Evolutionary conservation across 2,888 invertebrate genomes (phyloP).

Genomic region (Ramazzottius varieornatus): DNA sequence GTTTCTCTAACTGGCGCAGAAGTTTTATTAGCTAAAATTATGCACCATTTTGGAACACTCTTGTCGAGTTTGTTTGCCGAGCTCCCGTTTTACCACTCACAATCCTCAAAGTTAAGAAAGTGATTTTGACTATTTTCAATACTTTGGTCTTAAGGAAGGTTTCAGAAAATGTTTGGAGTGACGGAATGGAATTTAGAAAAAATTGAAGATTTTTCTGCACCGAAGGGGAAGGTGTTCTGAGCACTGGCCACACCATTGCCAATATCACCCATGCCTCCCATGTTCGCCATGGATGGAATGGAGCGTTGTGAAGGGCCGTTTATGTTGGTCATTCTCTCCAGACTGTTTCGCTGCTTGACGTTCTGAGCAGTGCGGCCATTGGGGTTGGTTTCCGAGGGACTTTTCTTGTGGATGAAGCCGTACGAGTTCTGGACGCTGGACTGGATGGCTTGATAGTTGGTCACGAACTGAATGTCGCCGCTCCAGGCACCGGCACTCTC

Average conservation of each 20-base stretch:
- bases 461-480: slow-evolving; percentile 78
- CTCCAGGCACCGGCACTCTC: slow-evolving; percentile 22
- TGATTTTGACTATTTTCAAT: too few relatives aligned
- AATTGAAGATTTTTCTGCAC: too few relatives aligned
- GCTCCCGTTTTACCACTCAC: too few relatives aligned
- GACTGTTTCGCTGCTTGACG: neutral
- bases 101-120: too few relatives aligned
- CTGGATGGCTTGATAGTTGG: slow-evolving; percentile 88
- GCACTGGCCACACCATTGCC: neutral
- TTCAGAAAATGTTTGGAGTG: too few relatives aligned
- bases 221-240: too few relatives aligned
- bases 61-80: too few relatives aligned
- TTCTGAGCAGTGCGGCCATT: neutral
- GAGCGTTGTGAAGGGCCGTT: neutral
- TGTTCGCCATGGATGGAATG: neutral
- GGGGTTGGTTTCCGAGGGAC: slow-evolving; percentile 31
- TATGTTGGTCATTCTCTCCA: neutral
- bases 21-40: too few relatives aligned
- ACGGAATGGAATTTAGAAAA: too few relatives aligned
- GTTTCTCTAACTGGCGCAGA: too few relatives aligned
- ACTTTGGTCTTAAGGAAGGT: too few relatives aligned
- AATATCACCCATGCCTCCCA: neutral
- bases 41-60: too few relatives aligned
- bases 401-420: slow-evolving; percentile 63
- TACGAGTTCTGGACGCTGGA: slow-evolving; percentile 60